phyloP scores from a whole-genome alignment of 2,888 invertebrate species.

The Nowickia ferox region DNA sequence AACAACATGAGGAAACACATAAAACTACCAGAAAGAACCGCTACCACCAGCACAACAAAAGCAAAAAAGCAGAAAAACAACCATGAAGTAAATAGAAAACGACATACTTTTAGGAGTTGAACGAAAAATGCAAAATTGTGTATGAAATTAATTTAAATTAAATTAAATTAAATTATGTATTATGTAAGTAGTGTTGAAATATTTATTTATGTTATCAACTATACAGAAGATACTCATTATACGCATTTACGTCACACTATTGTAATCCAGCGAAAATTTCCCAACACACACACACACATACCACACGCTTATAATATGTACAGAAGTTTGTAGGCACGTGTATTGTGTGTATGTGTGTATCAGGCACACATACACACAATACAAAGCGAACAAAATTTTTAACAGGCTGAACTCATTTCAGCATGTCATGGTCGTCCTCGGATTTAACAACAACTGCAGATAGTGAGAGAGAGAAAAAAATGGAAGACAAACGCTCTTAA shows the following conservation, averaged over 20 bases:
- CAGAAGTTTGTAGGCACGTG: background rate
- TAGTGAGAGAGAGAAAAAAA: slow-evolving; percentile 29
- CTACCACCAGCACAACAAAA: background rate
- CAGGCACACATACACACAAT: no score
- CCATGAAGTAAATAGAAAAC: slow-evolving; percentile 36
- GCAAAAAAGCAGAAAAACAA: background rate
- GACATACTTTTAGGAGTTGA: slow-evolving; percentile 49
- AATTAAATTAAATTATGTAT: slow-evolving; percentile 12
- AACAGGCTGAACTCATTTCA: slow-evolving; percentile 65
- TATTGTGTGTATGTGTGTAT: slow-evolving; percentile 3
- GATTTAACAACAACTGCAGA: slow-evolving; percentile 55
- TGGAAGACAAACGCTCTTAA: slow-evolving; percentile 40
- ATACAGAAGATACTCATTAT: slow-evolving; percentile 16
- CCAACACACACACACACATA: slow-evolving; percentile 19
- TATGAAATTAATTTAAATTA: slow-evolving; percentile 8
- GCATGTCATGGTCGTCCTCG: slow-evolving; percentile 65
- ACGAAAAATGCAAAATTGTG: slow-evolving; percentile 3
- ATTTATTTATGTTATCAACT: slow-evolving; percentile 20
- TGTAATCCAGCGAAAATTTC: slow-evolving; percentile 39
- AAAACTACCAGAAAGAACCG: slow-evolving; percentile 6
- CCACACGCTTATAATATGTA: background rate
- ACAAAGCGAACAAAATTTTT: slow-evolving; percentile 51
- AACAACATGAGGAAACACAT: slow-evolving; percentile 18
- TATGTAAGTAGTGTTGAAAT: slow-evolving; percentile 8
- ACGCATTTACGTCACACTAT: slow-evolving; percentile 55